Conservation (phyloP, 2,888 invertebrate genomes). For the Thereva unica region DNA sequence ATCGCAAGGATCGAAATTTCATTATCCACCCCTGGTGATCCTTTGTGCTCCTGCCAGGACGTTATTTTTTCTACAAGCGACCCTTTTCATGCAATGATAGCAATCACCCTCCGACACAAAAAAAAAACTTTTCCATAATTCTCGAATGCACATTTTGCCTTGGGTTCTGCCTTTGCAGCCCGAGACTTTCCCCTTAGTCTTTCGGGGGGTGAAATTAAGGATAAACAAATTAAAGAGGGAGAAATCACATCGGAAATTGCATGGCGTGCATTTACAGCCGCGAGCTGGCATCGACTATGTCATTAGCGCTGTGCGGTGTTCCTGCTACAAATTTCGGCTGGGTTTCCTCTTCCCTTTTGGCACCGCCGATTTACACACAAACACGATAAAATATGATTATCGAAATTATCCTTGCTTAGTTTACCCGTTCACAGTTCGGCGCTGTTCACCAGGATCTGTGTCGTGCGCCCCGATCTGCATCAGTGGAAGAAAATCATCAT, state of each 20-base stretch:
- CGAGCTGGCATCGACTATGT: background rate
- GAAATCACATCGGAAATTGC: slow-evolving; percentile 31
- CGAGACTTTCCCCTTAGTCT: background rate
- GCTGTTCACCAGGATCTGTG: background rate
- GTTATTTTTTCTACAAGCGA: slow-evolving; percentile 31
- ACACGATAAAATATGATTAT: slow-evolving; percentile 25
- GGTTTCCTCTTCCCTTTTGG: background rate
- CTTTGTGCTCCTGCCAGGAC: slow-evolving; percentile 31
- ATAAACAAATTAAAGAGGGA: slow-evolving; percentile 40
- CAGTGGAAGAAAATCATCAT: too few species aligned
- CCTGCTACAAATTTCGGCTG: background rate
- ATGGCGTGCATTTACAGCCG: slow-evolving; percentile 32
- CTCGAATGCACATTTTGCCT: slow-evolving; percentile 40
- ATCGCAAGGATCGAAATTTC: slow-evolving; percentile 41
- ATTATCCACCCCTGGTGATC: slow-evolving; percentile 39
- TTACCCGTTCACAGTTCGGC: slow-evolving; percentile 3
- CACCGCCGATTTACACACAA: slow-evolving; percentile 9
- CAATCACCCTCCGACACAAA: slow-evolving; percentile 33
- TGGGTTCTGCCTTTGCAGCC: slow-evolving; percentile 24
- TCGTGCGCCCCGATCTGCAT: too few species aligned
- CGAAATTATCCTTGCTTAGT: slow-evolving; percentile 6
- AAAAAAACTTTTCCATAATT: slow-evolving; percentile 37
- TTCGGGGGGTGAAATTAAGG: slow-evolving; percentile 37
- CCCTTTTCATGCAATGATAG: slow-evolving; percentile 36
- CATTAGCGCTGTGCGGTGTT: slow-evolving; percentile 7